A percentile compares a stretch with the other conserved stretches of the same genome.
Evolutionary conservation across 2,797 vertebrate genomes (phyloP).

Genomic region (Pelochelys cantorii): DNA sequence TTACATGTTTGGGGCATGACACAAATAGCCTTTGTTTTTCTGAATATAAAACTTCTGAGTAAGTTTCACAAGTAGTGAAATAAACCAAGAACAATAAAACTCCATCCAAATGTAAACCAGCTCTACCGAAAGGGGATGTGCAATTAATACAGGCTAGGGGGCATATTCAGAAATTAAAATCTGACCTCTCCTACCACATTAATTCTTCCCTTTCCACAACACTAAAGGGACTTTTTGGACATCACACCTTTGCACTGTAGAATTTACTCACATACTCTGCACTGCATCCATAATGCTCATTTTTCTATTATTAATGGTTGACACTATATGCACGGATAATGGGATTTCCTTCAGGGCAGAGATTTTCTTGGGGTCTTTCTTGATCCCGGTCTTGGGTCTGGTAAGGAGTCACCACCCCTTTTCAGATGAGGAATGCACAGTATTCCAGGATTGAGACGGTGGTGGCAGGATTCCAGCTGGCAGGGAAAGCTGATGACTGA

Average conservation of each 20-base stretch:
- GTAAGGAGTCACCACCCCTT: not conserved
- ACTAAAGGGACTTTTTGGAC: not conserved
- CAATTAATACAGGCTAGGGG: not conserved
- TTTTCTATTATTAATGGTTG: not conserved
- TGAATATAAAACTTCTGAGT: not conserved
- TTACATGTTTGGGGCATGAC: not conserved
- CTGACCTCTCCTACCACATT: not conserved
- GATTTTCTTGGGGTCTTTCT: not conserved
- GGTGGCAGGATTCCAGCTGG: not conserved
- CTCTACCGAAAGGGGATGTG: not conserved
- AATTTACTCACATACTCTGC: rapidly evolving
- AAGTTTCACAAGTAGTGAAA: not conserved
- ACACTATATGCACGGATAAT: not conserved
- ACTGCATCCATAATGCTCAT: not conserved
- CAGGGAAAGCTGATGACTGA: not conserved
- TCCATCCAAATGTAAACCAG: not conserved
- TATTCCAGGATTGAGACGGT: not conserved
- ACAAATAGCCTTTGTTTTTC: not conserved
- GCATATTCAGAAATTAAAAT: not conserved
- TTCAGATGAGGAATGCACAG: rapidly evolving
- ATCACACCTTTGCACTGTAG: not conserved
- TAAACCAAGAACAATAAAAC: not conserved
- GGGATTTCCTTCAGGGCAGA: not conserved
- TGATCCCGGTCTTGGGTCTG: not conserved
- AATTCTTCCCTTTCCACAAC: not conserved